Evolutionary conservation across 2,113 vertebrate species (phyloP).

Genomic region (Aleadryas rufinucha): DNA sequence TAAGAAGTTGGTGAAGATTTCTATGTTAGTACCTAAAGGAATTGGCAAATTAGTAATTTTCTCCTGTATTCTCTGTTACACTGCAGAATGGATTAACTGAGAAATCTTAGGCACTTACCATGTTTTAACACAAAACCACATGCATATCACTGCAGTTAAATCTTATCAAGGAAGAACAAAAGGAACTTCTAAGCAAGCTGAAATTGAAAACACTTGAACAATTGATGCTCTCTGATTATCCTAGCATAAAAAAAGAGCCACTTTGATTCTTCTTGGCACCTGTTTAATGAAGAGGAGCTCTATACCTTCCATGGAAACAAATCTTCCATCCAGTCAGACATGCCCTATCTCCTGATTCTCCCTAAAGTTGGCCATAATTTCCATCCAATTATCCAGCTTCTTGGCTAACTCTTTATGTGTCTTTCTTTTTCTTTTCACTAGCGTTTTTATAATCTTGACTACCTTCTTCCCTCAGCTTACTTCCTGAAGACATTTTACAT

Average conservation of each 20-base stretch:
- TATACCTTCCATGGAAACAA: neutral
- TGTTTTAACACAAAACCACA: neutral
- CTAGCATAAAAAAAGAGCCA: neutral
- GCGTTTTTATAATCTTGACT: neutral
- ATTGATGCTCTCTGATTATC: neutral
- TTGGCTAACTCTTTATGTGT: neutral
- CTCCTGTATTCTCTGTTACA: neutral
- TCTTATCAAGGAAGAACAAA: neutral
- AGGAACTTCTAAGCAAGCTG: neutral
- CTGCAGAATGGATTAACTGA: neutral
- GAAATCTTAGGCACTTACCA: neutral
- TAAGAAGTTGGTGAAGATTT: neutral
- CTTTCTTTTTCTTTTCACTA: neutral
- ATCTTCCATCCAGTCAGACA: neutral
- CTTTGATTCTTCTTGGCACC: neutral
- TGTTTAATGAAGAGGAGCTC: neutral
- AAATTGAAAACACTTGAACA: neutral
- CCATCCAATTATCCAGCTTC: neutral
- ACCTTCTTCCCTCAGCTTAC: neutral
- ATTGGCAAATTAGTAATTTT: neutral
- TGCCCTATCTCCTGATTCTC: neutral
- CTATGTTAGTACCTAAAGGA: neutral
- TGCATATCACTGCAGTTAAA: neutral
- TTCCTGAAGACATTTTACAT: neutral
- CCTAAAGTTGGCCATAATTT: neutral